Evolutionary conservation across 1,140 invertebrate genomes (phyloP), one percentile per base, ranked within the genome.

Genomic region (Cydia splendana): DNA sequence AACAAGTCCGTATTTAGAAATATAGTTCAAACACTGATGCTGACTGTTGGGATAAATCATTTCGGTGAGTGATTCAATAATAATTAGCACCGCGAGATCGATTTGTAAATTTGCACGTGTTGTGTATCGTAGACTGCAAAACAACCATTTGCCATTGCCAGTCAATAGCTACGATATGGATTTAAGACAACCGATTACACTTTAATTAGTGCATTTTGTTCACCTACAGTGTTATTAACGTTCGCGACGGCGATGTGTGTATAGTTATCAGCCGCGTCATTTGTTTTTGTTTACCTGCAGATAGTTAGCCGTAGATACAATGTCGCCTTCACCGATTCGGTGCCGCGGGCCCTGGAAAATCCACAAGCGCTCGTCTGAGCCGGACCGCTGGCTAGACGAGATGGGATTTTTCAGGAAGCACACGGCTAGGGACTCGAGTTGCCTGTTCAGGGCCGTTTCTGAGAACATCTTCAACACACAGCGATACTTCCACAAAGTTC

Each of bases 391-490:
- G 95, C 88, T 98, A 75, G 96, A 97, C 75, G 94, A 95, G 53
- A 94, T 96, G 84, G 96, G 96, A 45, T 96, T 96, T 83, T 97
- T 96, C 85, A 94, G 97, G 80, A 98, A 98, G 94, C 95, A 96
- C 82, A 95, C 96, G 65, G 96, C 97, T 57, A 95, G 95, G 82
- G 97, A 98, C 94, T 95, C 96, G 30, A 97, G 96, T 30, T 98
- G 96, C 82, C 93, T 98, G 38, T 98, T 98, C 88, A 94, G 97
- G 80, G 96, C 96, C 15, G 95, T 98, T 34, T 96, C 97, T 20
- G 97, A 98, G 93, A 97, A 98, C 88, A 95, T 98, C 74, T 98
- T 96, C 90, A 94, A 95, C 77, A 97, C 96, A 9, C 97, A 98
- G 92, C 93, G 95, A 81, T 95, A 95, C 89, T 96, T 97, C 84